phyloP scores from a whole-genome alignment of 2,888 invertebrate genomes.

The Phortica magna region DNA sequence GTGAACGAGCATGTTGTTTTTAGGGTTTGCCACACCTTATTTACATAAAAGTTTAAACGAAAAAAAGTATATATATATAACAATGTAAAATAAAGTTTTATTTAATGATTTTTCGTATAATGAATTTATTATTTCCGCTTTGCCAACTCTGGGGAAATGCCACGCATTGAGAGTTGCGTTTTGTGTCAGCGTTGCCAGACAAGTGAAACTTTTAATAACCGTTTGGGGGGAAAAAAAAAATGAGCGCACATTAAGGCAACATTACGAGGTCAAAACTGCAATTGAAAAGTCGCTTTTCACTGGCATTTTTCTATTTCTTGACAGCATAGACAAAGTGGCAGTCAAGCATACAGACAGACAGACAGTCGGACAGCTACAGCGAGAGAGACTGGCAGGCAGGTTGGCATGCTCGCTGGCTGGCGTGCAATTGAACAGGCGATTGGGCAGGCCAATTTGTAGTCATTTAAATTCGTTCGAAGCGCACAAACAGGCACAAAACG shows the following conservation, averaged over 20 bases:
- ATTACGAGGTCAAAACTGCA: slow-evolving; percentile 29
- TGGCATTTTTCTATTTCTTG: slow-evolving; percentile 6
- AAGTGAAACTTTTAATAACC: background rate
- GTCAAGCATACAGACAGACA: background rate
- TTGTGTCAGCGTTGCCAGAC: too few relatives aligned
- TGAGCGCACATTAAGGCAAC: background rate
- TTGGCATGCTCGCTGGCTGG: background rate
- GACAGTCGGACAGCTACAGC: background rate
- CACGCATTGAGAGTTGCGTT: too few relatives aligned
- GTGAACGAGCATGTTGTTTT: slow-evolving; percentile 3
- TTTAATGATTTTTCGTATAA: slow-evolving; percentile 6
- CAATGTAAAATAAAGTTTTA: slow-evolving; percentile 11
- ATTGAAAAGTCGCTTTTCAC: slow-evolving; percentile 5
- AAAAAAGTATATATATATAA: background rate
- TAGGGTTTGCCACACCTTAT: slow-evolving; percentile 15
- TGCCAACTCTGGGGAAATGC: background rate
- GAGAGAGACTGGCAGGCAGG: background rate
- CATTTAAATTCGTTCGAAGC: slow-evolving; percentile 64
- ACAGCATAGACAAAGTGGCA: slow-evolving; percentile 22
- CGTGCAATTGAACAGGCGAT: slow-evolving; percentile 37
- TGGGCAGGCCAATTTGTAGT: slow-evolving; percentile 71
- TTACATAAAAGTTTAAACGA: slow-evolving; percentile 14
- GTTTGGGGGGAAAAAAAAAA: background rate
- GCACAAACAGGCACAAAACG: background rate
- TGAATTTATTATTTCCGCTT: slow-evolving; percentile 32